These are phyloP conservation scores for Salarias fasciatus DNA, from an alignment of 2,797 vertebrate species.

Conservation along the genomic window DNA sequence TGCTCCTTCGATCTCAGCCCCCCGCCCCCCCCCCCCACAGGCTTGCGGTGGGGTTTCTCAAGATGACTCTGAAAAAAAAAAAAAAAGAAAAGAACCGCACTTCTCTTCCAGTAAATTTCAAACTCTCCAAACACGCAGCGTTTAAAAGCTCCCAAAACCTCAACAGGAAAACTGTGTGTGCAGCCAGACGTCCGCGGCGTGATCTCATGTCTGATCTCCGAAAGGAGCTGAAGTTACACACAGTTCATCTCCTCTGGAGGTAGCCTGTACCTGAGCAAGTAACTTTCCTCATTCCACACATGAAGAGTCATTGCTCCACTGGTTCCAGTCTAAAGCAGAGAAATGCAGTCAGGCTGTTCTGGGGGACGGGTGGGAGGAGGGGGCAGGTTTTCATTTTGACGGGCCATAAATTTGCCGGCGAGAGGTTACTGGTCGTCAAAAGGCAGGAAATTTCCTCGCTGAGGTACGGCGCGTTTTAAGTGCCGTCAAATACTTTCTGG, in stretches of 20 bases:
- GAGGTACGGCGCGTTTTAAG: slow-evolving; percentile 19
- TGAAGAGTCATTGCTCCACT: background rate
- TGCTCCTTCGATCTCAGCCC: no score
- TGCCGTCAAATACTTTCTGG: slow-evolving; percentile 5
- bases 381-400: slow-evolving; percentile 18
- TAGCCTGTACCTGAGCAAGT: no score
- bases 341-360: background rate
- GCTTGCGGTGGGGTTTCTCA: slow-evolving; percentile 54
- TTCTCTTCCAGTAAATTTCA: slow-evolving; percentile 67
- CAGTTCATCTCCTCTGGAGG: no score
- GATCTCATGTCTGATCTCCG: no score
- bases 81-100: slow-evolving; percentile 62
- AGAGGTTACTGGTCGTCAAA: slow-evolving; percentile 9
- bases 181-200: no score
- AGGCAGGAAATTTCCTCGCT: slow-evolving; percentile 11
- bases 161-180: slow-evolving; percentile 23
- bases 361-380: no score
- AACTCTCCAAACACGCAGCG: slow-evolving; percentile 36
- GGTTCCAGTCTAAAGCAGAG: slow-evolving; percentile 12
- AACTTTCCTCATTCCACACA: slow-evolving; percentile 4
- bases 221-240: no score
- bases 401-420: slow-evolving; percentile 5
- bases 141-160: slow-evolving; percentile 48
- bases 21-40: slow-evolving; percentile 17
- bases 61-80: slow-evolving; percentile 45